Base-by-base conservation (phyloP, 2,888 invertebrate genomes). In the Oxystoma pomonae region DNA sequence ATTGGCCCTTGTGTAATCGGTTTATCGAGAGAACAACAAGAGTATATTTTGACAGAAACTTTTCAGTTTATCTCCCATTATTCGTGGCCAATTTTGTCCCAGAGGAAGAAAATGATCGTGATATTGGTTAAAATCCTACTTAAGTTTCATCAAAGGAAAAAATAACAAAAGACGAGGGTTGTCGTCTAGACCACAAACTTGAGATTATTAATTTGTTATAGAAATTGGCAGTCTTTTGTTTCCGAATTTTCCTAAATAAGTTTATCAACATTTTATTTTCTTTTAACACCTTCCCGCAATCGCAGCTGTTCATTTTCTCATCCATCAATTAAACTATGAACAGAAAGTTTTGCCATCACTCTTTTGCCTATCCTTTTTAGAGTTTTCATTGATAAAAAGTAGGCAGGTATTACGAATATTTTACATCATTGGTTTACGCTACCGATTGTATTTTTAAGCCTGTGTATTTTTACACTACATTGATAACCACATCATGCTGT, bases 1-100 rank as follows among this genome's bases (percentile, higher is more conserved):
- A 61, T 61, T 63, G 22, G 59, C 55, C 55, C 50, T 59, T 58
- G 35, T 49, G 20, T 66, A 66, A 66, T 66, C 66, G 66, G 66
- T 66, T 66, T 66, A 66, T 64, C 64, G 64, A 53, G 63, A 63
- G 61, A n/a, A 12, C 59, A 61, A 61, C 65, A 63, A 57, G 61
- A 66, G 62, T 50, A 61, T 58, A 35, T 35, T 35, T 35, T 35
- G 12, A 35, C 35, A 35, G 12, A 35, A 35, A 35, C 12, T 12
- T 35, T 35, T 35, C 5, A 35, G 35, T 12, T 35, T 35, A 12
- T 35, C 35, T 35, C 35, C 12, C 5, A 12, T 35, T 35, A 7
- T 12, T 35, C 35, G 35, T 35, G 12, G 35, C 35, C 35, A 35
- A 35, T 35, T 35, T 35, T 35, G 3, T 35, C 35, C 35, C 35